Percentiles rank a stretch among this genome's conserved stretches.
phyloP scores from a whole-genome alignment of 2,888 invertebrate genomes.

The Drosophila falleni region DNA sequence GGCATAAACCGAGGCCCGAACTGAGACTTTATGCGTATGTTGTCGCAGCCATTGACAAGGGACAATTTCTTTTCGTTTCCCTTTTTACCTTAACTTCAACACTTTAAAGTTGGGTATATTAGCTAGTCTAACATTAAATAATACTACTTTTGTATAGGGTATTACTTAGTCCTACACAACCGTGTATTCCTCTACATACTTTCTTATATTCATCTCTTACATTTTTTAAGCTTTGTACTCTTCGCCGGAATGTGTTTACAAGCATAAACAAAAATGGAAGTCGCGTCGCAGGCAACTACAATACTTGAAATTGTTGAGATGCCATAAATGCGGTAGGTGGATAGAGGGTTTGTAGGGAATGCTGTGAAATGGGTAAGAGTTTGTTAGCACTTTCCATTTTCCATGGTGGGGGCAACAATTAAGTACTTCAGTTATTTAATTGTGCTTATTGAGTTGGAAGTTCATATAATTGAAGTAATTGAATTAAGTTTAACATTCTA shows the following conservation, averaged over 20 bases:
- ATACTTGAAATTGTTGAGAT: constrained; percentile 69
- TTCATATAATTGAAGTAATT: constrained; percentile 30
- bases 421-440: constrained; percentile 66
- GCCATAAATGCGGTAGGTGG: constrained; percentile 54
- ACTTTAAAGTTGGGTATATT: constrained; percentile 6
- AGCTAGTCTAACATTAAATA: background rate
- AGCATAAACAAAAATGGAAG: constrained; percentile 54
- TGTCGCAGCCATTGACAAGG: constrained; percentile 56
- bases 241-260: constrained; percentile 67
- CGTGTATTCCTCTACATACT: background rate
- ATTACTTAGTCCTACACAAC: background rate
- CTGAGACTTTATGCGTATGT: constrained; percentile 39
- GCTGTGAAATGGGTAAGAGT: constrained; percentile 20
- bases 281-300: constrained; percentile 62
- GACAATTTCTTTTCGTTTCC: constrained; percentile 43
- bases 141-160: constrained; percentile 1
- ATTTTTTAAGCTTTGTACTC: constrained; percentile 47
- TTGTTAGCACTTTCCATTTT: constrained; percentile 26
- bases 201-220: constrained; percentile 14
- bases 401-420: constrained; percentile 26
- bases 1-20: constrained; percentile 11
- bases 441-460: constrained; percentile 49
- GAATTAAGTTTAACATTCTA: constrained; percentile 1
- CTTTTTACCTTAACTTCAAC: background rate
- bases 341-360: background rate